phyloP scores from a whole-genome alignment of 2,113 vertebrate genomes.

The Oreamnos americanus region DNA sequence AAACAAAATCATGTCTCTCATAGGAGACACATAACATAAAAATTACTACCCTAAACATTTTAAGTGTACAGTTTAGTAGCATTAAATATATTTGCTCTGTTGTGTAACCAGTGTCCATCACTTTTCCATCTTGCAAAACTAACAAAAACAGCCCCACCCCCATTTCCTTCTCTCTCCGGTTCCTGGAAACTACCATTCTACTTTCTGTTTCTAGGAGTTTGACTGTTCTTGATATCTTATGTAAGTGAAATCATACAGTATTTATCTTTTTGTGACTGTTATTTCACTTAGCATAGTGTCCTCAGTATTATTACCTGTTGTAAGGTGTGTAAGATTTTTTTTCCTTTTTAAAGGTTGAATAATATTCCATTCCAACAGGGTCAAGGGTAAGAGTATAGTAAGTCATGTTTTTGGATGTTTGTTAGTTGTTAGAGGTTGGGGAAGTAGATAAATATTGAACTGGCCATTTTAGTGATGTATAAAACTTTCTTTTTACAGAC shows the following conservation, averaged over 20 bases:
- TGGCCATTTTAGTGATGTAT: not conserved
- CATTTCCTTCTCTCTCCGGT: not conserved
- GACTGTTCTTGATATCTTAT: not conserved
- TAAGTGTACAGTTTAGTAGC: not conserved
- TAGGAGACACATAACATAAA: not conserved
- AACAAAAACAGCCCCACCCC: not conserved
- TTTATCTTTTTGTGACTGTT: not conserved
- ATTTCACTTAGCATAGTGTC: not conserved
- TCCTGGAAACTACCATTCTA: not conserved
- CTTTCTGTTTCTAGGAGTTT: not conserved
- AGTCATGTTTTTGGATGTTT: not conserved
- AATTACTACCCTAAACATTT: not conserved
- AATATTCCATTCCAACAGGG: not conserved
- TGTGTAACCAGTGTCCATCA: not conserved
- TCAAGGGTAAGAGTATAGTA: not conserved
- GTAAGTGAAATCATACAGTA: not conserved
- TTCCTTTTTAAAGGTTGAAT: not conserved
- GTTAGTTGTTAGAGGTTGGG: not conserved
- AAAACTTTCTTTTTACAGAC: not conserved
- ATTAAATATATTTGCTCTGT: not conserved
- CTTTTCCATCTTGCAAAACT: not conserved
- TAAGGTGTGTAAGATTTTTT: not conserved
- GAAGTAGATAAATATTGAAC: not conserved
- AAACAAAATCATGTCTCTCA: not conserved
- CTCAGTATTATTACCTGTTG: not conserved